Base-by-base conservation (phyloP, 2,888 invertebrate species). In the Caenorhabditis sp. region DNA sequence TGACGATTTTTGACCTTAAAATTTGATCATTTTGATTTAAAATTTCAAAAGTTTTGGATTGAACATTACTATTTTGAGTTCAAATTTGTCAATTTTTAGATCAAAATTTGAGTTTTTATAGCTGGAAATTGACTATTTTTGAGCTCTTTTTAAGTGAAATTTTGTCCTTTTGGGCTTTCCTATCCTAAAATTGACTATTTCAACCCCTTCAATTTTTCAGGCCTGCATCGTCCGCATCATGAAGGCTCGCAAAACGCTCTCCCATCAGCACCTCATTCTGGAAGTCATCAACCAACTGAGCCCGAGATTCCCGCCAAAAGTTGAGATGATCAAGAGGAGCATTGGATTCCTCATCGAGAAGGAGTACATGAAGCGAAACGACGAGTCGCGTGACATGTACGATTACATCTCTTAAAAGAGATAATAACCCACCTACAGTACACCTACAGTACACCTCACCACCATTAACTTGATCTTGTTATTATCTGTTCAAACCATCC, bases 321-420 rank as follows among this genome's bases (percentile, higher is more conserved):
- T 99, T 84, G 72, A 85, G 14, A 85, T 92, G 79, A 94, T 94
- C 26, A 95, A 97, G 96, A 98, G 98, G 95, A 98, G 98, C 94
- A 99, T 99, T 94, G 98, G 98, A 94, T 97, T 98, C 92, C 95
- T 99, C 92, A 99, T 99, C 92, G 99, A 99, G 94, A 99, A 99
- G 93, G 98, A 98, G 93, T 99, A 98, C 93, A 93, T 99, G 92
- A 97, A 97, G 93, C 95, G 98, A 92, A 96, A 96, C 86, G 98
- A 98, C 92, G 97, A 96, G 54, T 96, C 97, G 93, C 98, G 97
- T 94, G 98, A 99, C 94, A 96, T 97, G 7, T 98, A 98, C 94
- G 97, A 97, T 94, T 99, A 98, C 94, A 94, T 98, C n/a, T n/a
- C 98, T 94, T 97, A 92, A 91, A 26, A 47, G n/a, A n/a, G n/a